Conservation (phyloP, 2,888 invertebrate species). For the Phyllotreta cruciferae region DNA sequence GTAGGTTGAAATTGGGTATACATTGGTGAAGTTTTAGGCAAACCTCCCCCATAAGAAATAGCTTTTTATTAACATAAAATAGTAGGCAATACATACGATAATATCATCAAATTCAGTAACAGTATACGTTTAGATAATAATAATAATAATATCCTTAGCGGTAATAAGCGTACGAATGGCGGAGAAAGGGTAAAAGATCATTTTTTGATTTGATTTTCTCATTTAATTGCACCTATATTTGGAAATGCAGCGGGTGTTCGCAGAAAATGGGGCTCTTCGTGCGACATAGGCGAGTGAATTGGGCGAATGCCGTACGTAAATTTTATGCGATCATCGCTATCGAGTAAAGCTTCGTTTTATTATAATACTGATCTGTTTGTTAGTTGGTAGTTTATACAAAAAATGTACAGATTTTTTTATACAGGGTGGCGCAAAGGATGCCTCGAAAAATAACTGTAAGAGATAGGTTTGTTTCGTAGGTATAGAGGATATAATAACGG, state of each 20-base stretch:
- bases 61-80: conserved; percentile 46
- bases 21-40: too few species aligned
- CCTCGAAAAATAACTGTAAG: neutral
- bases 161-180: conserved; percentile 57
- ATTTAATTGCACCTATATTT: too few species aligned
- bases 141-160: conserved; percentile 41
- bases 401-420: conserved; percentile 21
- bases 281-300: conserved; percentile 32
- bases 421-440: conserved; percentile 1
- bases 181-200: conserved; percentile 44
- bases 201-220: conserved; percentile 25
- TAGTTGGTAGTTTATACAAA: conserved; percentile 29
- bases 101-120: conserved; percentile 4
- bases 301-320: conserved; percentile 39
- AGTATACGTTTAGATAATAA: conserved; percentile 16
- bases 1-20: too few species aligned
- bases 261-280: conserved; percentile 48
- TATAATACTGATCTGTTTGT: conserved; percentile 35
- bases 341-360: conserved; percentile 18
- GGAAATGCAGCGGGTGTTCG: conserved; percentile 36
- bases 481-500: neutral
- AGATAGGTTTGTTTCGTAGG: neutral
- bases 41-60: conserved; percentile 52
- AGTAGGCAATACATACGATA: conserved; percentile 34
- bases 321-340: conserved; percentile 43